phyloP scores from a whole-genome alignment of 1,140 invertebrate genomes.

The Drosophila lini region DNA sequence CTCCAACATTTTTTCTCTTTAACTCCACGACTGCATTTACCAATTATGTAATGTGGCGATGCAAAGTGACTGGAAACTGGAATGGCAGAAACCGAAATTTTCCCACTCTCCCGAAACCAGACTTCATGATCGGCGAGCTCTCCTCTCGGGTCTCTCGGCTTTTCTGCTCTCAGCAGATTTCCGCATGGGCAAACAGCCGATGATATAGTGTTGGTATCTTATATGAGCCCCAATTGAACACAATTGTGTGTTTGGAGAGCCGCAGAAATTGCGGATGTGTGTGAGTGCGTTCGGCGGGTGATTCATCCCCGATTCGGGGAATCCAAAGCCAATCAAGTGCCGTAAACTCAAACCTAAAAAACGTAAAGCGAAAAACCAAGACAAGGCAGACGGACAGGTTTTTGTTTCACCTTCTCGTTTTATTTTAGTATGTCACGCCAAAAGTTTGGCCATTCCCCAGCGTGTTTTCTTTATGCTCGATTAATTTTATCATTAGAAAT shows the following conservation, averaged over 20 bases:
- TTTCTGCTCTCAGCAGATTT: conserved; percentile 39
- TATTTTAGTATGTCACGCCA: conserved; percentile 26
- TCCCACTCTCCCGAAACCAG: conserved; percentile 10
- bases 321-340: conserved; percentile 74
- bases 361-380: conserved; percentile 27
- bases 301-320: conserved; percentile 71
- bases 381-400: conserved; percentile 62
- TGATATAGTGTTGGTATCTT: not conserved
- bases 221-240: conserved; percentile 9
- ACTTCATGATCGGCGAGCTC: conserved; percentile 1
- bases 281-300: conserved; percentile 29
- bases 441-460: conserved; percentile 21
- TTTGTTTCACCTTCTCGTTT: conserved; percentile 29
- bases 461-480: conserved; percentile 2
- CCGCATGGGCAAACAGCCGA: conserved; percentile 52
- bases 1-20: conserved; percentile 11
- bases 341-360: conserved; percentile 17
- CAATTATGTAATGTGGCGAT: conserved; percentile 57
- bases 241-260: conserved; percentile 26
- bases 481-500: not conserved
- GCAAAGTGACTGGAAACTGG: conserved; percentile 65
- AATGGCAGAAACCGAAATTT: conserved; percentile 19
- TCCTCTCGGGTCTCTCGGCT: conserved; percentile 3
- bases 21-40: conserved; percentile 33
- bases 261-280: conserved; percentile 22